Conservation (phyloP, 2,797 vertebrate genomes). For the Falco columbarius region DNA sequence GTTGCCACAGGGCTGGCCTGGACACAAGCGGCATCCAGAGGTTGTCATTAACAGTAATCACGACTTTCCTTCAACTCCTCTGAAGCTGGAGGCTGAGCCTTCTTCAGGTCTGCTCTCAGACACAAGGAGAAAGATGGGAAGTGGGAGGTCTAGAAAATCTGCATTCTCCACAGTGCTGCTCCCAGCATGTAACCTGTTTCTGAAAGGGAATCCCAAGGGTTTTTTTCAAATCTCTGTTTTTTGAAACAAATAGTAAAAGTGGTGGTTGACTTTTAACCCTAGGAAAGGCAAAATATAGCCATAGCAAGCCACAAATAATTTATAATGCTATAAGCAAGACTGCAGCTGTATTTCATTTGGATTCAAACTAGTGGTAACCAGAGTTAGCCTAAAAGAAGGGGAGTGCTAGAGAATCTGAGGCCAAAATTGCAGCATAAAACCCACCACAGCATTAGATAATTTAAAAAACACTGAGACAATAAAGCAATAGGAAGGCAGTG, state of each 20-base stretch:
- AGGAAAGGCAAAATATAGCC: background rate
- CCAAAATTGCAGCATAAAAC: background rate
- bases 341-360: background rate
- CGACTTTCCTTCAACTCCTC: background rate
- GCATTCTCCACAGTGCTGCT: accelerated
- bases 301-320: background rate
- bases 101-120: background rate
- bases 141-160: background rate
- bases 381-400: background rate
- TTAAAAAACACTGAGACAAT: background rate
- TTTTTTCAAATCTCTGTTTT: background rate
- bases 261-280: background rate
- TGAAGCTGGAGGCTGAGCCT: background rate
- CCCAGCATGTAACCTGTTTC: background rate
- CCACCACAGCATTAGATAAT: background rate
- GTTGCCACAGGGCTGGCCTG: background rate
- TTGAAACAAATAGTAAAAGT: background rate
- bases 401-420: background rate
- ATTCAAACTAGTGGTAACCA: background rate
- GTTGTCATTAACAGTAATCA: background rate
- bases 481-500: background rate
- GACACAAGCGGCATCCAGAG: background rate
- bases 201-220: background rate
- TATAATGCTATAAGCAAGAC: background rate
- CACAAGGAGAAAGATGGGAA: background rate